Base-by-base conservation (phyloP, 2,888 invertebrate species). In the Mimumesa dahlbomi region DNA sequence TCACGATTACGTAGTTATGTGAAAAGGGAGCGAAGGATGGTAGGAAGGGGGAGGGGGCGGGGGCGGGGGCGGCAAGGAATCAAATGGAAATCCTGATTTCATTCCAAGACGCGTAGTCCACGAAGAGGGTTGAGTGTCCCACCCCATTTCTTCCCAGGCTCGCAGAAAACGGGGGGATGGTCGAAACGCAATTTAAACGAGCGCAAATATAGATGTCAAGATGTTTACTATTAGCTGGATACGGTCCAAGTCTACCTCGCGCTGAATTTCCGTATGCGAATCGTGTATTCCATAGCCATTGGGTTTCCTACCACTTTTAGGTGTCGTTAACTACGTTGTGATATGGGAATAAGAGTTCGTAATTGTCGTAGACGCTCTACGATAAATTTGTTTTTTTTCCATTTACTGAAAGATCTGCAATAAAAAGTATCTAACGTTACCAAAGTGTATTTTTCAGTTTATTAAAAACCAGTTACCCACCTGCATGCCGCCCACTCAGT, bases 141-240 rank as follows among this genome's bases (percentile, higher is more conserved):
- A 2, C n/a, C 36, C 11, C 36, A 2, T 4, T n/a, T 16, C 36
- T 40, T 38, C 22, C 18, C 45, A 40, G 36, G 38, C 13, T 40
- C 25, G 58, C 50, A 64, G 72, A 74, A 62, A 58, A 71, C 61
- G 66, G 66, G 54, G 64, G 53, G 68, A 34, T 50, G 49, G 64
- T 79, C 75, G 82, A 83, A 85, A 86, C 77, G 83, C 77, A 84
- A 87, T 87, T 87, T 85, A 83, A 84, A 72, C 81, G 73, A 72
- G 78, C 78, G 82, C 83, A 83, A 84, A 86, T 86, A 85, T 83
- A 85, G 81, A 87, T 84, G 83, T 86, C 84, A 85, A 88, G 85
- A 85, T 87, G 85, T 87, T 88, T 84, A 84, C 85, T 81, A 85
- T 86, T 83, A 84, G 83, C 83, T 87, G 87, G 87, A 83, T 58